Percentiles rank a stretch among this genome's conserved stretches.
Evolutionary conservation across 2,888 invertebrate genomes (phyloP).

Genomic region (Hydrotaea diabolus): DNA sequence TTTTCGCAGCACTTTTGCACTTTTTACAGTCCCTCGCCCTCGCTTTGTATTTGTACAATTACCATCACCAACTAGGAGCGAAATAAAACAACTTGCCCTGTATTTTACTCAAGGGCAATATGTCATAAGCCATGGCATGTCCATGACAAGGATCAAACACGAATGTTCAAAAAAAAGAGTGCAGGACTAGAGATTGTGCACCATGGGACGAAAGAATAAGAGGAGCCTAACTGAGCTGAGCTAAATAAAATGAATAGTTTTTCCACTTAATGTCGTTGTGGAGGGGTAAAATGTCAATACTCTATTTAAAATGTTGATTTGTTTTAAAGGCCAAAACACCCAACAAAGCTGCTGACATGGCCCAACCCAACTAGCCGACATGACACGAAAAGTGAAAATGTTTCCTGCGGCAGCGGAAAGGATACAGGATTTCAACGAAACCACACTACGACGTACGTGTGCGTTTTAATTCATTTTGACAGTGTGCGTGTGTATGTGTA

Average conservation of each 20-base stretch:
- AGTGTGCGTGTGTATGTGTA: not conserved
- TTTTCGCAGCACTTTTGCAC: not conserved
- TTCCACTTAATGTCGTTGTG: not conserved
- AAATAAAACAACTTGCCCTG: not conserved
- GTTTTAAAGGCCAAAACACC: not conserved
- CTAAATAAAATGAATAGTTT: not conserved
- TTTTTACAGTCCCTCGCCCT: not conserved
- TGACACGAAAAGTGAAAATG: not conserved
- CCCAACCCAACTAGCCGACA: not conserved
- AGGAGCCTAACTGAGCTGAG: not conserved
- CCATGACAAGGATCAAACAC: constrained; percentile 16
- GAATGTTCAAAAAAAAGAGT: not conserved
- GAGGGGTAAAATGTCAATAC: not conserved
- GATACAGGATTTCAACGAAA: not conserved
- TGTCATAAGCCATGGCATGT: constrained; percentile 55
- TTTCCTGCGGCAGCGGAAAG: not conserved
- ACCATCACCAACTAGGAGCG: not conserved
- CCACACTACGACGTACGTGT: not conserved
- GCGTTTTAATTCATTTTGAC: not conserved
- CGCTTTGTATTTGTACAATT: not conserved
- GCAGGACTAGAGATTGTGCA: not conserved
- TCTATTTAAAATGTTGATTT: not conserved
- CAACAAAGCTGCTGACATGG: not conserved
- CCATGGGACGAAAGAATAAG: not conserved
- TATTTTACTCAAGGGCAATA: constrained; percentile 47